Evolutionary conservation across 53 echinoderm and acorn worm genomes (phyloP), one percentile per base, ranked within the genome.

Genomic region (Zoroaster sp.): DNA sequence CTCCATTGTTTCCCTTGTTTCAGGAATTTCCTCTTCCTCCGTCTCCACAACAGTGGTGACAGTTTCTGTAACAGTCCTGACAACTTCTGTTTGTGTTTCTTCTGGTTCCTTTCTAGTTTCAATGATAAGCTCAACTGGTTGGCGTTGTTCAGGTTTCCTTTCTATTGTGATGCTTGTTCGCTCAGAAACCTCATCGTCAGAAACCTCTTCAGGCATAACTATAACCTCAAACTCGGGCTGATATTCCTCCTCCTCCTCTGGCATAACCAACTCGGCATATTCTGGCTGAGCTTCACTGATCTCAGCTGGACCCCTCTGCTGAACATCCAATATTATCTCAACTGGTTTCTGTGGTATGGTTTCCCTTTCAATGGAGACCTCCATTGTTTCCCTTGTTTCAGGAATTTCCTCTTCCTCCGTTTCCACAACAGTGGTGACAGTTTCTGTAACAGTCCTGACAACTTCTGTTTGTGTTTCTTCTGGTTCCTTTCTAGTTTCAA

Each of bases 41-140:
- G 2, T 21, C 40, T 23, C 39, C 36, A 40, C 40, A 13, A 87
- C 87, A 10, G 79, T 93, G 15, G 88, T 88, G 3, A 96, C 90
- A 35, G 90, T 94, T 68, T 96, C 96, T 51, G 89, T 90, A 44
- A 80, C 79, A 4, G 91, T 91, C 80, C 44, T 88, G 17, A 73
- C 87, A 25, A 80, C 83, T 83, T 91, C 88, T 17, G 36, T 83
- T 72, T 44, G 66, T 42, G 65, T 53, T 74, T 47, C 88, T 45
- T 83, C 89, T 17, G 92, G 92, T 43, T 83, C 75, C 47, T 71
- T 77, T 43, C 71, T 70, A 35, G 89, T 46, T 72, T 92, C 92
- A 40, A 92, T 70, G 45, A 92, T 45, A 4, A 92, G 65, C 14
- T 92, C 92, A 35, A 92, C 87, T 66, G 88, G 88, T 49, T 75